Evolutionary conservation across 2,888 invertebrate genomes (phyloP), one percentile per base, ranked within the genome.

Genomic region (Chrysodeixis includens): DNA sequence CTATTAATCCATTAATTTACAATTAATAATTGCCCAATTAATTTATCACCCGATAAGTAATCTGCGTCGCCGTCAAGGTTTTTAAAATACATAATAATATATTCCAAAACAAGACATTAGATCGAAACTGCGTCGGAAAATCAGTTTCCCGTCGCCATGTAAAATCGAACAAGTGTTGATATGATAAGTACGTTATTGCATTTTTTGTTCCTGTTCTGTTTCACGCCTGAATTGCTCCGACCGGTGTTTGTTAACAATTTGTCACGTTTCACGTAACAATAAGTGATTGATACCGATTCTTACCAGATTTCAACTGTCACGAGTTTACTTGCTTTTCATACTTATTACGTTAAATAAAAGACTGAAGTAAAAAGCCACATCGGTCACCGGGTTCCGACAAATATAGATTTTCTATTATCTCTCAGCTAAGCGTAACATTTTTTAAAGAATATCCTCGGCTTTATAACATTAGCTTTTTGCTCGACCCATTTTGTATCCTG

Each of bases 121-220:
- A n/a, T 40, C 16, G 30, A 55, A 52, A 16, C 22, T 20, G 10
- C 8, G n/a, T 30, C 14, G 44, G 22, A 62, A 59, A 57, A 35
- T 0, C 26, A 35, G 9, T 59, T 56, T 59, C 55, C 55, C 35
- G 12, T 46, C 46, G 40, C 20, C 35, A 7, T 52, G 35, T 40
- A n/a, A 57, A 52, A 61, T 66, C 30, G 9, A 26, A 26, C n/a
- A 16, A 32, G 20, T 58, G 16, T 52, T 62, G 66, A 62, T 69
- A 52, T 51, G 70, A 70, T 62, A 70, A 66, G 53, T 56, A 56
- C 12, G 10, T 22, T 53, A 69, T 51, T 69, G 52, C 58, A 56
- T 7, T 26, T 60, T 74, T 73, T 65, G 58, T 74, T 49, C 53
- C 2, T 20, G 14, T 56, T 18, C 26, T 52, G 59, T 74, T 66